phyloP scores from a whole-genome alignment of 92 coral and sea anemone species.

The Epizoanthus fatuus region DNA sequence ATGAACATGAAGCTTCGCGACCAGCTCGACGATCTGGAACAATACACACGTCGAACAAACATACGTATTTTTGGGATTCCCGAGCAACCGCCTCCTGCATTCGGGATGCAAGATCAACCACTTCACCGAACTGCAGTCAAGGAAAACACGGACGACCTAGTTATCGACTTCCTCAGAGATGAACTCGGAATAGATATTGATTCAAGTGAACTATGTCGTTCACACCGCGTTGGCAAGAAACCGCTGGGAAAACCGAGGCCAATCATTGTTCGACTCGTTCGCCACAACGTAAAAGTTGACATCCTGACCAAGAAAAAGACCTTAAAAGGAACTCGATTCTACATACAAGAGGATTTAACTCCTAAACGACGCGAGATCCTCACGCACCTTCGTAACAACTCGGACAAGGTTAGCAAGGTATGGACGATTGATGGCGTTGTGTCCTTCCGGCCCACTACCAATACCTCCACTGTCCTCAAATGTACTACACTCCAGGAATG shows the following conservation, averaged over 20 bases:
- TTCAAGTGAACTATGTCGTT: too few relatives aligned
- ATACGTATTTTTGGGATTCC: too few relatives aligned
- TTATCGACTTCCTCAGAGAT: too few relatives aligned
- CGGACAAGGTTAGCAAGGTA: conserved; percentile 33
- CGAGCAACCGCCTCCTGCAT: too few relatives aligned
- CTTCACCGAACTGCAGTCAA: too few relatives aligned
- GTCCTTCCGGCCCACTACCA: conserved; percentile 25
- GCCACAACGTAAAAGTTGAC: conserved; percentile 21
- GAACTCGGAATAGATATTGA: too few relatives aligned
- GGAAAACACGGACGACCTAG: too few relatives aligned
- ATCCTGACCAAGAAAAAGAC: conserved; percentile 22
- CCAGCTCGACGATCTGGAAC: too few relatives aligned
- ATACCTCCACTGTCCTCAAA: conserved; percentile 30
- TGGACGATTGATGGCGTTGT: conserved; percentile 20
- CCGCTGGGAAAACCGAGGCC: conserved; percentile 27
- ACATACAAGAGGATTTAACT: conserved; percentile 27
- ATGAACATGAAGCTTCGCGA: too few relatives aligned
- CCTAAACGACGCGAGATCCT: conserved; percentile 35
- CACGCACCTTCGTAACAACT: conserved; percentile 29
- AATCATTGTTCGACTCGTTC: conserved; percentile 22
- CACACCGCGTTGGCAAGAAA: not conserved
- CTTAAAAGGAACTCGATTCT: conserved; percentile 21
- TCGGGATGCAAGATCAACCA: too few relatives aligned
- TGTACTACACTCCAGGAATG: conserved; percentile 37
- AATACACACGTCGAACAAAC: too few relatives aligned